Percentiles rank a stretch among this genome's conserved stretches.
These are phyloP conservation scores for Pipra filicauda DNA, from an alignment of 2,113 vertebrate species.

Conservation along the genomic window DNA sequence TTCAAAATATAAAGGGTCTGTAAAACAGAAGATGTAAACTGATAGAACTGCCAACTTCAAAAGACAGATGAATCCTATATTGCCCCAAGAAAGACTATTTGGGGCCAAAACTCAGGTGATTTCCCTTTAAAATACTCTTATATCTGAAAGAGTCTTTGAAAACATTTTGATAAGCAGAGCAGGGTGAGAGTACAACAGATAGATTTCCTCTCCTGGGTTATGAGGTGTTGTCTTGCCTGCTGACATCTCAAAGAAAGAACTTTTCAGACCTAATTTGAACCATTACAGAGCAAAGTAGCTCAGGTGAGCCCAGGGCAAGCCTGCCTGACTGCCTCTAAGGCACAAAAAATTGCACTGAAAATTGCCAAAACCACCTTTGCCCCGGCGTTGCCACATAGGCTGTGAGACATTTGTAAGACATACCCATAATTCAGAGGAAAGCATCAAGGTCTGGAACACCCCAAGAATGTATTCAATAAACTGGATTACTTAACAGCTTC, in stretches of 20 bases:
- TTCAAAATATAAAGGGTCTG: not conserved
- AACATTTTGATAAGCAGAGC: not conserved
- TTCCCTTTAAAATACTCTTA: not conserved
- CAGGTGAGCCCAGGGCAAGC: not conserved
- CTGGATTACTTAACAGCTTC: not conserved
- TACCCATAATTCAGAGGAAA: not conserved
- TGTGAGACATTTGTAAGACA: not conserved
- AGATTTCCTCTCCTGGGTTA: not conserved
- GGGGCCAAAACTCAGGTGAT: not conserved
- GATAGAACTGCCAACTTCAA: conserved; percentile 5
- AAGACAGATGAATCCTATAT: not conserved
- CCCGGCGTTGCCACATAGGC: not conserved
- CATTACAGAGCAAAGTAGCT: not conserved
- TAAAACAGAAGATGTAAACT: not conserved
- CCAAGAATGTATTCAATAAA: not conserved
- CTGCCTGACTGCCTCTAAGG: not conserved
- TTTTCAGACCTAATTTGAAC: not conserved
- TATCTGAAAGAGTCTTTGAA: not conserved
- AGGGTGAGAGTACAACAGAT: not conserved
- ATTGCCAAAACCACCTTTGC: not conserved
- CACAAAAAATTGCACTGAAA: not conserved
- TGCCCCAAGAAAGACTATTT: not conserved
- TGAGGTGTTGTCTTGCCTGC: not conserved
- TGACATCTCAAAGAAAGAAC: not conserved
- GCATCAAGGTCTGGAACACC: not conserved